Evolutionary conservation across 2,113 vertebrate species (phyloP), one percentile per base, ranked within the genome.

Genomic region (Cochlearius cochlearius): DNA sequence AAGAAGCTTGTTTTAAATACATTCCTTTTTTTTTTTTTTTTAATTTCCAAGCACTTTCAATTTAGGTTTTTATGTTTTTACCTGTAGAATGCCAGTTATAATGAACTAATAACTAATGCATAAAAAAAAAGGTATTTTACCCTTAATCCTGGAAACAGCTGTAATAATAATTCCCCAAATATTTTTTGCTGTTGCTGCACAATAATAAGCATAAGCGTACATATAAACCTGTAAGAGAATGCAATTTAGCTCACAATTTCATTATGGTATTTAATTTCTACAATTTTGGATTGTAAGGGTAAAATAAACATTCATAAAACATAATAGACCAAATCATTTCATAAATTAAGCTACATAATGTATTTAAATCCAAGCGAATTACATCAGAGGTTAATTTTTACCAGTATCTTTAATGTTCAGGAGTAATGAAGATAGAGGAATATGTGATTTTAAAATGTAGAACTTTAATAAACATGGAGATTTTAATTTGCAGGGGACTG

Each of bases 141-240:
- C 53, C 88, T 86, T 95, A 95, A 94, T 95, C 83, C 73, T 86
- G 19, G 73, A 78, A 96, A 86, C 73, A 95, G 67, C 80, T 95
- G 90, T 76, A 95, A 95, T 78, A 97, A 95, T 93, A 90, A 90
- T 86, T 93, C 27, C 49, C 36, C 11, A 55, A 83, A 67, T 84
- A 64, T 83, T 83, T 91, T 96, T 93, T 96, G 82, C 32, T 94
- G 38, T 82, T 96, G 36, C 82, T 94, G 52, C n/a, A 81, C 78
- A 78, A 73, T 88, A 49, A 59, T 66, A 69, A 78, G 55, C 30
- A 15, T 45, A 91, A 96, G 27, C 34, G 29, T 62, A 78, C 29
- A 32, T 50, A 85, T 39, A 92, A 96, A 94, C 82, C 45, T 72
- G 56, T 86, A 95, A 79, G 45, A 88, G 89, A 92, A 77, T 58